Evolutionary conservation across 2,797 vertebrate species (phyloP).

Genomic region (Ctenochaetus hawaiiensis): DNA sequence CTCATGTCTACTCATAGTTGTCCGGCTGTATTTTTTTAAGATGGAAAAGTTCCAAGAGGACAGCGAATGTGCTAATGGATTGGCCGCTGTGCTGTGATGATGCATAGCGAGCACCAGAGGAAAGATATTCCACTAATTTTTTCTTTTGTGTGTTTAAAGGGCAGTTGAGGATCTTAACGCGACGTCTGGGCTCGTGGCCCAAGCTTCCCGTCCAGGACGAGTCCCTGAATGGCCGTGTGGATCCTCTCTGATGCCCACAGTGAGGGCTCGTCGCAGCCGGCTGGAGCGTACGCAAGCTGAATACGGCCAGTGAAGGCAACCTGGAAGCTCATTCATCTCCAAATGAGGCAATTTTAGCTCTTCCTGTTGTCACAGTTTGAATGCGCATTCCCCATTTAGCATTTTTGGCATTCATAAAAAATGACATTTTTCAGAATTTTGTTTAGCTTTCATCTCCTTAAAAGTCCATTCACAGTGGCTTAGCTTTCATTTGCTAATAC

Average conservation of each 20-base stretch:
- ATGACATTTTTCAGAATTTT: constrained; percentile 9
- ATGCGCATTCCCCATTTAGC: not conserved
- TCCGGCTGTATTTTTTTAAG: constrained; percentile 34
- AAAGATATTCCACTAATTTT: constrained; percentile 59
- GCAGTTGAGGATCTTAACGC: constrained; percentile 40
- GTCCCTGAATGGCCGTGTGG: constrained; percentile 27
- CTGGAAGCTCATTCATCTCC: constrained; percentile 35
- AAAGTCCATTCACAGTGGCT: constrained; percentile 10
- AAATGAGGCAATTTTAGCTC: constrained; percentile 44
- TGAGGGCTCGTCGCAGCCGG: constrained; percentile 29
- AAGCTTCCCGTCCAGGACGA: constrained; percentile 9
- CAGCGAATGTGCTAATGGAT: constrained; percentile 54
- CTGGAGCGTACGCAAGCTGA: constrained; percentile 17
- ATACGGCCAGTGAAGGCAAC: constrained; percentile 29
- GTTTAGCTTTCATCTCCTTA: constrained; percentile 15
- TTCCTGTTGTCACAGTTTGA: constrained; percentile 18
- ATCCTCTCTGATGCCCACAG: constrained; percentile 8
- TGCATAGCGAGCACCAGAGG: constrained; percentile 53
- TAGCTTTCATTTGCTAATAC: constrained; percentile 32
- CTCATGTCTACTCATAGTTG: constrained; percentile 18
- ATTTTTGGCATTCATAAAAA: constrained; percentile 17
- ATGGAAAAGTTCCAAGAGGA: constrained; percentile 18
- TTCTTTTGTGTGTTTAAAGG: constrained; percentile 65
- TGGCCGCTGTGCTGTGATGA: constrained; percentile 26
- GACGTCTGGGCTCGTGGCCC: constrained; percentile 26